These are phyloP conservation scores for Leptosomus discolor DNA, from an alignment of 2,113 vertebrate genomes.

Conservation along the genomic window DNA sequence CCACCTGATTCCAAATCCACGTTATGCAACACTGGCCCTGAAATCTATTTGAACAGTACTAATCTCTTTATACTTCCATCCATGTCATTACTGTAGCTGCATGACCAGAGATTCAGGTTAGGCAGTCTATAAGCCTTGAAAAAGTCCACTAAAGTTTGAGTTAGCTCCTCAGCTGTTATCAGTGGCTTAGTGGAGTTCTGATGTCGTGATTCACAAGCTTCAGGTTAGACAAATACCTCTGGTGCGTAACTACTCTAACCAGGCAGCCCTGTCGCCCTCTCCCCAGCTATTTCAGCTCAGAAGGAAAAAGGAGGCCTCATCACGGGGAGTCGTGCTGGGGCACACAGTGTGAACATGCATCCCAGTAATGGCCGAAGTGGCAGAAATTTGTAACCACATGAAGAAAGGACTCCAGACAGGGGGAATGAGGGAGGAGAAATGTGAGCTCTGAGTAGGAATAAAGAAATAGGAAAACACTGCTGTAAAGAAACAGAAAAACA, in stretches of 20 bases:
- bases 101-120: not conserved
- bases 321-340: rapidly evolving
- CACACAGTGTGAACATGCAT: not conserved
- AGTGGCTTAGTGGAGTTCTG: not conserved
- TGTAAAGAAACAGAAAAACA: not conserved
- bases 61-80: not conserved
- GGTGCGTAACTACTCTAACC: not conserved
- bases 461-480: not conserved
- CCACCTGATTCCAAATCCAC: not conserved
- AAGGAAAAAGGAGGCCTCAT: not conserved
- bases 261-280: not conserved
- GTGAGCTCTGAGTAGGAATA: not conserved
- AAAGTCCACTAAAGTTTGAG: not conserved
- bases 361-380: not conserved
- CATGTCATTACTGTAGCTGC: not conserved
- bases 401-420: not conserved
- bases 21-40: not conserved
- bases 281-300: not conserved
- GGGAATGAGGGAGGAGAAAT: not conserved
- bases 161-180: not conserved
- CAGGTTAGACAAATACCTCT: not conserved
- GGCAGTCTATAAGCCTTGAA: not conserved
- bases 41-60: not conserved
- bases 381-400: not conserved
- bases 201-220: not conserved